Evolutionary conservation across 2,113 vertebrate genomes (phyloP).

Genomic region (Rhodinocichla rosea): DNA sequence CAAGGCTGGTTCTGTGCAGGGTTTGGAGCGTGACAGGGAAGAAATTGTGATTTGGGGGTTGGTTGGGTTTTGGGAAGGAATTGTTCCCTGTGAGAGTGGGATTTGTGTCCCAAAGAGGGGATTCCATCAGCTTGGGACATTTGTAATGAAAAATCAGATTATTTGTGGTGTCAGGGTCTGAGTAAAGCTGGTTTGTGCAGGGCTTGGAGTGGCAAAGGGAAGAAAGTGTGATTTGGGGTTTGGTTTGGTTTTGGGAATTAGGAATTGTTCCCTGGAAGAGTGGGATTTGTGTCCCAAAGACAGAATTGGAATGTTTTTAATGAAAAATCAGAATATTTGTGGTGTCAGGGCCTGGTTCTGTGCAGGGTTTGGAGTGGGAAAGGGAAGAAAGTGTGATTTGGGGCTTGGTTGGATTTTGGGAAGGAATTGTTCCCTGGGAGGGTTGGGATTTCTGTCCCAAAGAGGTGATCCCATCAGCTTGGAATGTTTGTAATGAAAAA

Average conservation of each 20-base stretch:
- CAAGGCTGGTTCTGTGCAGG: neutral
- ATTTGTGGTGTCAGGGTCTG: too few species aligned
- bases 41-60: neutral
- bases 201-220: neutral
- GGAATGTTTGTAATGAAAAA: too few species aligned
- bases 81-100: neutral
- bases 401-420: neutral
- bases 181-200: too few species aligned
- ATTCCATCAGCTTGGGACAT: too few species aligned
- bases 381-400: neutral
- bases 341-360: too few species aligned
- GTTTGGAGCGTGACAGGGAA: neutral
- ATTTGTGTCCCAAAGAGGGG: neutral
- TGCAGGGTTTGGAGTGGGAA: neutral
- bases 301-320: neutral
- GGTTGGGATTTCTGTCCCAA: too few species aligned
- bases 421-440: neutral
- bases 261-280: too few species aligned
- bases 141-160: too few species aligned
- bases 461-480: too few species aligned
- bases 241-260: neutral
- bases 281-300: neutral
- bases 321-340: too few species aligned
- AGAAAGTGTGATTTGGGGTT: neutral
- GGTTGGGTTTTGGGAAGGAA: neutral